phyloP scores from a whole-genome alignment of 1,140 invertebrate genomes.

The Drosophila murphyi region DNA sequence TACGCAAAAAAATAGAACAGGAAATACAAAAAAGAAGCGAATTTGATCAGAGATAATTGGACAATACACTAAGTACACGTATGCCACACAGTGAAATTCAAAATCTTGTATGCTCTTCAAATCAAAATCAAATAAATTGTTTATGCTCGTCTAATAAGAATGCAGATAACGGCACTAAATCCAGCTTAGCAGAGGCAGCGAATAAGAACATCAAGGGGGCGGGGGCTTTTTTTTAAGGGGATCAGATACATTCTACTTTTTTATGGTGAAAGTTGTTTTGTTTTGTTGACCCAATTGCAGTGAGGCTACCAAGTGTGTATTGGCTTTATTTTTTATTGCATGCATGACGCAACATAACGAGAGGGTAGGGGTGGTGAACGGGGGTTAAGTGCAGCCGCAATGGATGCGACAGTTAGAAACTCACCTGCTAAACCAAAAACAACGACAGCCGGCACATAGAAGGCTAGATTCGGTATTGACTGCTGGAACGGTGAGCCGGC shows the following conservation, averaged over 20 bases:
- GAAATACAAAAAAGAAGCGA: neutral
- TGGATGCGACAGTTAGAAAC: conserved; percentile 28
- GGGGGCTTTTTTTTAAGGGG: neutral
- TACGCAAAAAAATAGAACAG: conserved; percentile 46
- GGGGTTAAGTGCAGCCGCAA: neutral
- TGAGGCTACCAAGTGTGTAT: conserved; percentile 12
- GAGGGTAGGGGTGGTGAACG: too few species aligned
- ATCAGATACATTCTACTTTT: conserved; percentile 28
- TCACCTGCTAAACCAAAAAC: conserved; percentile 90
- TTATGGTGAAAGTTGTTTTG: conserved; percentile 60
- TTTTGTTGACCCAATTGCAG: conserved; percentile 59
- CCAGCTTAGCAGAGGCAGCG: conserved; percentile 11
- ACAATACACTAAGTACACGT: conserved; percentile 50
- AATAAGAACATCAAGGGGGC: neutral
- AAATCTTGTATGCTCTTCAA: conserved; percentile 19
- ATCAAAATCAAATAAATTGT: conserved; percentile 26
- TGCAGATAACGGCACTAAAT: conserved; percentile 39
- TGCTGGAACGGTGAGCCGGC: conserved; percentile 88
- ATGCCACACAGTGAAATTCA: conserved; percentile 25
- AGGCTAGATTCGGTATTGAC: conserved; percentile 91
- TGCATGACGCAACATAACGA: conserved; percentile 40
- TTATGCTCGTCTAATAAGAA: conserved; percentile 18
- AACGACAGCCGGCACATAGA: conserved; percentile 90
- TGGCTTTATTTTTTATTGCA: conserved; percentile 18
- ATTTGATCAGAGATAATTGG: conserved; percentile 34